A percentile compares a stretch with the other conserved stretches of the same genome.
phyloP scores from a whole-genome alignment of 2,888 invertebrate species.

The Atherix ibis region DNA sequence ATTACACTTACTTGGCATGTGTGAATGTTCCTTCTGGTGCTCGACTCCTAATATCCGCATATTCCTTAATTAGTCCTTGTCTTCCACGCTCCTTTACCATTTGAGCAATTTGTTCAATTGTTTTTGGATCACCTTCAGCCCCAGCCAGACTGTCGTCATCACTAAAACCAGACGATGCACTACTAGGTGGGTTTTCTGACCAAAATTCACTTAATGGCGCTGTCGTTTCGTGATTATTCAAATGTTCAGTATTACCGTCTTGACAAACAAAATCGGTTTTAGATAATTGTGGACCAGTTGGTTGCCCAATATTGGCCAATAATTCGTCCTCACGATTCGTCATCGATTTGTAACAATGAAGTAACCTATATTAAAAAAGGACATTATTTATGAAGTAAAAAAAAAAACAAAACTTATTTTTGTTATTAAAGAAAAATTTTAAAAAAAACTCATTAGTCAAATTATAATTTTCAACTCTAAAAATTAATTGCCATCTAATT shows the following conservation, averaged over 20 bases:
- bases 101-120: slow-evolving; percentile 46
- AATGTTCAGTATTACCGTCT: slow-evolving; percentile 26
- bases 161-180: slow-evolving; percentile 69
- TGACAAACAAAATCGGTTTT: slow-evolving; percentile 11
- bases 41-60: slow-evolving; percentile 69
- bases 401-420: too few relatives aligned
- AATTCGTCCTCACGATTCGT: slow-evolving; percentile 50
- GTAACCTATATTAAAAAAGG: slow-evolving; percentile 32
- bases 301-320: slow-evolving; percentile 33
- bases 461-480: too few relatives aligned
- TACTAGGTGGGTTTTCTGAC: slow-evolving; percentile 49
- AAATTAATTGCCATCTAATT: too few relatives aligned
- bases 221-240: slow-evolving; percentile 22
- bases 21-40: slow-evolving; percentile 79
- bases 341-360: slow-evolving; percentile 63
- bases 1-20: slow-evolving; percentile 56
- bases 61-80: slow-evolving; percentile 71
- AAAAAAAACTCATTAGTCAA: too few relatives aligned
- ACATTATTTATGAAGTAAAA: neutral
- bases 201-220: slow-evolving; percentile 25
- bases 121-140: slow-evolving; percentile 49
- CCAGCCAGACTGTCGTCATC: slow-evolving; percentile 77
- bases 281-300: slow-evolving; percentile 13
- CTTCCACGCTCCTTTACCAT: slow-evolving; percentile 57
- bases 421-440: too few relatives aligned